phyloP scores from a whole-genome alignment of 37 sponge, comb jelly and placozoan genomes.

The Aphrocallistes beatrix region DNA sequence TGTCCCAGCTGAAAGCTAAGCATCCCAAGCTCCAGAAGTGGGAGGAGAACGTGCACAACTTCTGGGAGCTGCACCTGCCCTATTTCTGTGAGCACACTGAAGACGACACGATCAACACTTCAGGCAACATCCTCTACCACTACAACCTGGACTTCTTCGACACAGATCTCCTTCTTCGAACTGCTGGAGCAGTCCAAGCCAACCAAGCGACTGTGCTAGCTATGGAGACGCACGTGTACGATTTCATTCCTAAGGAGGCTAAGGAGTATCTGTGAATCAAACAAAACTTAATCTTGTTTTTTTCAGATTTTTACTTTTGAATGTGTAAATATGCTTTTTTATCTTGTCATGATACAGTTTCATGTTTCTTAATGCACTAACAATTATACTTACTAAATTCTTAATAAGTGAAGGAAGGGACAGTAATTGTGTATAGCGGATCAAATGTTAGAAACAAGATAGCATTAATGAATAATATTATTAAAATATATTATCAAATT shows the following conservation, averaged over 20 bases:
- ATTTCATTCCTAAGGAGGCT: neutral
- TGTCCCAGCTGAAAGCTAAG: neutral
- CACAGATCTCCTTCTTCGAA: neutral
- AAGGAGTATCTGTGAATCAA: neutral
- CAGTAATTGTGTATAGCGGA: too few relatives aligned
- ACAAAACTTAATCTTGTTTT: too few relatives aligned
- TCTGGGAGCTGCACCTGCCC: conserved; percentile 6
- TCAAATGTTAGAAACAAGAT: too few relatives aligned
- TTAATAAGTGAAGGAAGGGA: too few relatives aligned
- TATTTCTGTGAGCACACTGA: neutral
- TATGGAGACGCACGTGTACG: neutral
- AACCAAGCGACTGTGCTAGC: neutral
- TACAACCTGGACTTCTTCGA: conserved; percentile 18
- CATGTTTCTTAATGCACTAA: too few relatives aligned
- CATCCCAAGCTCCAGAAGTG: conserved; percentile 3
- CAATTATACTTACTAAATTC: too few relatives aligned
- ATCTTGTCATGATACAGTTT: too few relatives aligned
- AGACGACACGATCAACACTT: neutral
- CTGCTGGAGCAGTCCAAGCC: neutral
- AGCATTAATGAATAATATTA: too few relatives aligned
- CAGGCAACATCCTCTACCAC: conserved; percentile 16
- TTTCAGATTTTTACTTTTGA: too few relatives aligned
- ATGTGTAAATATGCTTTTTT: too few relatives aligned
- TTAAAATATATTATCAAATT: too few relatives aligned
- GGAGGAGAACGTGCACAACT: conserved; percentile 8